Percentiles rank a stretch among this genome's conserved stretches.
phyloP scores from a whole-genome alignment of 1,140 invertebrate species.

The Eupristina koningsbergeri region DNA sequence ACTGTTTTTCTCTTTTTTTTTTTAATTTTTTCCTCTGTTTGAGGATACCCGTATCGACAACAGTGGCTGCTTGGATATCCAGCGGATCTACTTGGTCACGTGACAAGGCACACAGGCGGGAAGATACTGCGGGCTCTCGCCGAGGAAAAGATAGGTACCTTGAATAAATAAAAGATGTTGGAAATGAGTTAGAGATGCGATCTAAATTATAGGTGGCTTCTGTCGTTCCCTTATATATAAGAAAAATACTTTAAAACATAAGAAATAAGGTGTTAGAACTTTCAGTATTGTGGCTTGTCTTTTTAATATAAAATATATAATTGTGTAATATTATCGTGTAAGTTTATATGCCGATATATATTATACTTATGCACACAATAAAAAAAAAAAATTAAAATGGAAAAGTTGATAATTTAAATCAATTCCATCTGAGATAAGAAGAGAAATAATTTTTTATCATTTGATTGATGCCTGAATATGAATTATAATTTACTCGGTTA shows the following conservation, averaged over 20 bases:
- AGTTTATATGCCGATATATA: neutral
- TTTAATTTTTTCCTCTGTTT: neutral
- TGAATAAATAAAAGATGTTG: neutral
- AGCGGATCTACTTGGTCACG: too few species aligned
- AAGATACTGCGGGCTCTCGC: too few species aligned
- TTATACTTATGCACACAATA: neutral
- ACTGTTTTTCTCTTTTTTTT: neutral
- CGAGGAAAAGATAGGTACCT: too few species aligned
- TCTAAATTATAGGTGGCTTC: too few species aligned
- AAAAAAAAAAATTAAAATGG: neutral
- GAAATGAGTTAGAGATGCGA: neutral
- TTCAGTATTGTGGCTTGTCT: too few species aligned
- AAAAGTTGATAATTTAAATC: neutral
- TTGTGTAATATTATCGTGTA: neutral
- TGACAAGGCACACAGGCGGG: too few species aligned
- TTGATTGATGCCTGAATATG: slow-evolving; percentile 37
- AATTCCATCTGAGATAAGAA: too few species aligned
- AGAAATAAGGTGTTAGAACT: too few species aligned
- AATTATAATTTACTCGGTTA: slow-evolving; percentile 44
- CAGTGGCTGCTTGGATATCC: neutral
- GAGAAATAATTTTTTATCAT: too few species aligned
- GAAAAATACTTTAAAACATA: too few species aligned
- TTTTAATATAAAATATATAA: too few species aligned
- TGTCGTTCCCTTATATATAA: too few species aligned
- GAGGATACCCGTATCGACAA: neutral